Conservation (phyloP, 2,113 vertebrate genomes). For the Raja brachyura region DNA sequence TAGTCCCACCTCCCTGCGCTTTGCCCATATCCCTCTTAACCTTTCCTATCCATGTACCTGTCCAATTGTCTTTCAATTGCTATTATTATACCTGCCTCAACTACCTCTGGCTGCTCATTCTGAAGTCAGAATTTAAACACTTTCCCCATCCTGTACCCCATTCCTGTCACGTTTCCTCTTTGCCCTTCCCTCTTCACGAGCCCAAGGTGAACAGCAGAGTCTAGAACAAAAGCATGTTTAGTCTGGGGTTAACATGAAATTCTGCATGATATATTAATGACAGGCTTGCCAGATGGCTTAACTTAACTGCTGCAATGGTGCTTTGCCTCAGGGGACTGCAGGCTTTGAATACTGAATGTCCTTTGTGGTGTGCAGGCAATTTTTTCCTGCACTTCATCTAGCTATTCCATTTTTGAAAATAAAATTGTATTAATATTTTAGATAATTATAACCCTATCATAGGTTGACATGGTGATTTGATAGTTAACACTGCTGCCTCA, state of each 20-base stretch:
- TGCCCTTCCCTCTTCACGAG: not conserved
- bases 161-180: no score
- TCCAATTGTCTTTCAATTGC: no score
- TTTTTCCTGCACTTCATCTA: not conserved
- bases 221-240: not conserved
- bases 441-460: not conserved
- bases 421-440: not conserved
- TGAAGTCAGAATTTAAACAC: not conserved
- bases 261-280: constrained; percentile 9
- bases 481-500: no score
- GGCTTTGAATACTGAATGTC: constrained; percentile 22
- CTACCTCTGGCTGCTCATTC: no score
- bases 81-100: no score
- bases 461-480: no score
- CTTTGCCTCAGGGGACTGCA: constrained; percentile 28
- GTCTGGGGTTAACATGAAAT: constrained; percentile 33
- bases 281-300: constrained; percentile 8
- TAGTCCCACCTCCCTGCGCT: no score
- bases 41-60: no score
- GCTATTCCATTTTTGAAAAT: not conserved
- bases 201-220: not conserved
- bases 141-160: not conserved
- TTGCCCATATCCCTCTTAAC: no score
- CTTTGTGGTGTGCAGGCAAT: not conserved
- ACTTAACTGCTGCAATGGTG: constrained; percentile 33